Evolutionary conservation across 2,888 invertebrate genomes (phyloP), one percentile per base, ranked within the genome.

Genomic region (Acanthosepion pharaonis): DNA sequence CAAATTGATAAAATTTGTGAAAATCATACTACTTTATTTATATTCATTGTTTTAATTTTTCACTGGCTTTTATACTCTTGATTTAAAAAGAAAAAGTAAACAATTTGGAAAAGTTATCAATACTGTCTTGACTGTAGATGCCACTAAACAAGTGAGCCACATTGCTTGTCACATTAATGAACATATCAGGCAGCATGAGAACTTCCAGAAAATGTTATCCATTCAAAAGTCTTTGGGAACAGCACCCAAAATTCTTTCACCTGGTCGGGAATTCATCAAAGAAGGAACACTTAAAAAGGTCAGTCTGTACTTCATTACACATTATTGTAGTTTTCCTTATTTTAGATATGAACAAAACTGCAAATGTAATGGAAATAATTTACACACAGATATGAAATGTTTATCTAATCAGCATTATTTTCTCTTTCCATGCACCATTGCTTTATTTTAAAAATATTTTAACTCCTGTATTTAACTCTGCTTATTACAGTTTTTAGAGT

Each of bases 181-280:
- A n/a, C 98, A 98, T 94, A 98, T 98, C 8, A 98, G 98, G 95
- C 98, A 98, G 96, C 98, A 98, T 96, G 98, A 98, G 97, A 98
- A 98, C 96, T 98, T 98, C 94, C 98, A 98, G 97, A 98, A 98
- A 96, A 97, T 98, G 96, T 97, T 98, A 28, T 98, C 98, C 96
- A 97, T 98, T 33, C 98, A 98, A 97, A 98, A 98, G 95, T 98
- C 98, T 91, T 97, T 98, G 48, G 98, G 98, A 96, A 98, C 98
- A 9, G 98, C 98, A 48, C 98, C 98, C 1, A 98, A 98, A 96
- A 98, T 98, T 91, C 98, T 98, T 1, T 98, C 98, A 95, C 98
- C 98, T 59, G 98, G 98, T 9, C 98, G 98, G n/a, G 98, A 98
- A 95, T 97, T 98, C 94, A 98, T 98, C 94, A 98, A 98, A 96